Conservation (phyloP, 2,888 invertebrate species). For the Eremobia ochroleuca region DNA sequence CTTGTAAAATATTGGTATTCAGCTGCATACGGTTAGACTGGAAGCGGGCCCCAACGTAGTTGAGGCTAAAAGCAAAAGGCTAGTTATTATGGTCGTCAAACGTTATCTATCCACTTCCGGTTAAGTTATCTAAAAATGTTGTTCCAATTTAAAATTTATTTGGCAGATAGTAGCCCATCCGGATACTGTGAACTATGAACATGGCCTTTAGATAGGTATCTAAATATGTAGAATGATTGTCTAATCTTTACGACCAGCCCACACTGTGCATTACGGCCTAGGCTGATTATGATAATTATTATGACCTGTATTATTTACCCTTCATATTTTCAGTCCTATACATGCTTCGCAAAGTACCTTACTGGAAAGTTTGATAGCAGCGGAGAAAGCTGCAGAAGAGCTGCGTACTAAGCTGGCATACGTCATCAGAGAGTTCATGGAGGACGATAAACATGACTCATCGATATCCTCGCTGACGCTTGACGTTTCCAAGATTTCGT, state of each 20-base stretch:
- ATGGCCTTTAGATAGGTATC: background rate
- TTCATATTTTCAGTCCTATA: slow-evolving; percentile 80
- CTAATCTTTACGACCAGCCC: background rate
- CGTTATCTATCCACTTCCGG: background rate
- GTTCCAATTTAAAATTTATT: background rate
- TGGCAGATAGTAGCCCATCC: background rate
- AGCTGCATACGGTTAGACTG: too few species aligned
- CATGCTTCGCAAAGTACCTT: slow-evolving; percentile 72
- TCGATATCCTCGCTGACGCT: slow-evolving; percentile 83
- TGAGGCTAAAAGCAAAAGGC: too few species aligned
- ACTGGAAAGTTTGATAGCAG: slow-evolving; percentile 79
- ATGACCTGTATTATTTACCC: background rate
- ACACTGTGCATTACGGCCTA: background rate
- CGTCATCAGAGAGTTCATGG: slow-evolving; percentile 78
- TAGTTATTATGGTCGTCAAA: background rate
- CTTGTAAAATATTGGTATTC: too few species aligned
- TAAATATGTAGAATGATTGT: background rate
- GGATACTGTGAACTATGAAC: background rate
- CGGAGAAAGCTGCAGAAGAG: slow-evolving; percentile 80
- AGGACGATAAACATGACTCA: slow-evolving; percentile 79
- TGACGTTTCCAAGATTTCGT: slow-evolving; percentile 88
- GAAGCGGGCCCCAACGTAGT: too few species aligned
- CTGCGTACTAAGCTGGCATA: slow-evolving; percentile 76
- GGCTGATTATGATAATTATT: background rate
- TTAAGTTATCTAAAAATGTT: background rate